These are phyloP conservation scores for Drosophila ezoana DNA, from an alignment of 2,888 invertebrate genomes.

Conservation along the genomic window DNA sequence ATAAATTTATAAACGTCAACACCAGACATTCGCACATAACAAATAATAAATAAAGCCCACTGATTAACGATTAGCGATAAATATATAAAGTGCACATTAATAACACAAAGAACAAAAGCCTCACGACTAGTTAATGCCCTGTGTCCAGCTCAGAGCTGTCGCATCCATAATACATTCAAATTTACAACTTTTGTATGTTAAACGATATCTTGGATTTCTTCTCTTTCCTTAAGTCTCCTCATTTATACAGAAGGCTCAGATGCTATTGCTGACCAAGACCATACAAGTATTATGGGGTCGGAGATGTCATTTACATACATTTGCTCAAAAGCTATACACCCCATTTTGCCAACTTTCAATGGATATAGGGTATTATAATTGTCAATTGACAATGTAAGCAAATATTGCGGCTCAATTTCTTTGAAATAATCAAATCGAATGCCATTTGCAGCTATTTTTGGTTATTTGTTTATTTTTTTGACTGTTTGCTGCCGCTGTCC, in stretches of 20 bases:
- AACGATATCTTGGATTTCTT: no score
- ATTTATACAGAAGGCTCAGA: no score
- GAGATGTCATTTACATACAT: neutral
- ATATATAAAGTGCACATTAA: no score
- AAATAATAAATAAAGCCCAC: no score
- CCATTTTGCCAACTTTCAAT: neutral
- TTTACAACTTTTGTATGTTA: neutral
- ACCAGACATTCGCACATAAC: neutral
- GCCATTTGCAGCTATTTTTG: constrained; percentile 66
- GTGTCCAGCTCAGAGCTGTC: neutral
- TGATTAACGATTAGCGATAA: no score
- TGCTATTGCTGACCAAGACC: no score
- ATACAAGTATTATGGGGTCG: no score
- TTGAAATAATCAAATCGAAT: constrained; percentile 64
- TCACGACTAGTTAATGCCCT: neutral
- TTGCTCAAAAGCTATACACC: neutral
- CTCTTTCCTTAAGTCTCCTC: no score
- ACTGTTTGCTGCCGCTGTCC: neutral
- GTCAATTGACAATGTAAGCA: constrained; percentile 46
- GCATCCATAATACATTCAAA: neutral
- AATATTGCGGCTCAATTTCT: constrained; percentile 64
- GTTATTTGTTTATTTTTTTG: constrained; percentile 70
- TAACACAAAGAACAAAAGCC: no score
- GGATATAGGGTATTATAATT: constrained; percentile 35
- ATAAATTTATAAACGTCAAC: neutral